Percentiles rank a stretch among this genome's conserved stretches.
Evolutionary conservation across 2,888 invertebrate genomes (phyloP).

Genomic region (Caenorhabditis sp.): DNA sequence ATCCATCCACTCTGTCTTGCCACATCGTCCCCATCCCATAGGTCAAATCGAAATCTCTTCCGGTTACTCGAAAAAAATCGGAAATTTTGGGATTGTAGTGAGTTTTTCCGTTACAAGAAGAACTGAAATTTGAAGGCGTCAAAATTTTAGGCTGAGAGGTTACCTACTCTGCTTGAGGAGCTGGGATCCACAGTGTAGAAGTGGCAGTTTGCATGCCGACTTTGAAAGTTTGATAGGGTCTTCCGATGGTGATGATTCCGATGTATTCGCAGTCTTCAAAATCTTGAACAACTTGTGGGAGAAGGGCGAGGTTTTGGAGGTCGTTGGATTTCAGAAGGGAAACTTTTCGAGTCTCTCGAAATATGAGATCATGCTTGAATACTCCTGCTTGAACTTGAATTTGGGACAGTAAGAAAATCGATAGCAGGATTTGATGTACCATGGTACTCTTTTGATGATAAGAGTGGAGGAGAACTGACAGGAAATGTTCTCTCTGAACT

Average conservation of each 20-base stretch:
- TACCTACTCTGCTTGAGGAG: conserved; percentile 32
- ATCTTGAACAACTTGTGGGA: conserved; percentile 43
- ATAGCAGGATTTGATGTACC: conserved; percentile 1
- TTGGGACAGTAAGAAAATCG: not conserved
- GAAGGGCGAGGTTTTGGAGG: not conserved
- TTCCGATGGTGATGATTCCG: conserved; percentile 53
- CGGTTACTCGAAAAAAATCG: conserved; percentile 31
- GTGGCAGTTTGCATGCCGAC: conserved; percentile 34
- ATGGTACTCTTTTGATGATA: conserved; percentile 22
- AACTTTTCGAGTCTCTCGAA: conserved; percentile 35
- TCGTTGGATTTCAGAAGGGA: not conserved
- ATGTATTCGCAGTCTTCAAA: conserved; percentile 47
- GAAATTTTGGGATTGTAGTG: conserved; percentile 30
- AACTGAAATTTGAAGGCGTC: conserved; percentile 1
- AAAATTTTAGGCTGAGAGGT: not conserved
- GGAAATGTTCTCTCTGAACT: conserved; percentile 45
- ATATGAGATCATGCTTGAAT: conserved; percentile 30
- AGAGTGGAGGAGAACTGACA: conserved; percentile 1
- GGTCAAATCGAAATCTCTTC: conserved; percentile 9
- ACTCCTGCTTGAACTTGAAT: not conserved
- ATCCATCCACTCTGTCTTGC: conserved; percentile 24
- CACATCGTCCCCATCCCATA: conserved; percentile 45
- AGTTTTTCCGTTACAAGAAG: conserved; percentile 36
- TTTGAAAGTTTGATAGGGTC: conserved; percentile 47
- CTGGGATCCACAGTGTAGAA: conserved; percentile 47